Evolutionary conservation across 2,888 invertebrate species (phyloP).

Genomic region (Agrypnus murinus): DNA sequence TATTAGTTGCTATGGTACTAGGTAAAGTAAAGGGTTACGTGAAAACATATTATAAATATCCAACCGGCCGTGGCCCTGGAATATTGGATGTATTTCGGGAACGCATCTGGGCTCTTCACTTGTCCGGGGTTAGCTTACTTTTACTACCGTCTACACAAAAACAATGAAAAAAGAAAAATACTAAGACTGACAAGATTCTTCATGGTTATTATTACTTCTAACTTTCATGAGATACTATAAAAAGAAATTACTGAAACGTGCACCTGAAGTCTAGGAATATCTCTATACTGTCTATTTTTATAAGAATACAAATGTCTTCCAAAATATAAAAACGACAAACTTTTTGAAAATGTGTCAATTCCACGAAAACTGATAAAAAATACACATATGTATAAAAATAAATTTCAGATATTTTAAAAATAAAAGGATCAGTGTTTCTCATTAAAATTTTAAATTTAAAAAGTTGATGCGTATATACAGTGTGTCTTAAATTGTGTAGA

Average conservation of each 20-base stretch:
- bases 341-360: too few species aligned
- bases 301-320: too few species aligned
- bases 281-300: neutral
- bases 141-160: slow-evolving; percentile 32
- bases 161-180: slow-evolving; percentile 31
- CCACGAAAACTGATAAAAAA: too few species aligned
- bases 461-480: too few species aligned
- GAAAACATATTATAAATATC: slow-evolving; percentile 58
- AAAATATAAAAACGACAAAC: too few species aligned
- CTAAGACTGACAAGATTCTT: neutral
- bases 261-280: neutral
- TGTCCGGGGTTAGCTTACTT: slow-evolving; percentile 49
- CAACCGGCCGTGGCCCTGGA: slow-evolving; percentile 64
- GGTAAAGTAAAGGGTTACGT: slow-evolving; percentile 52
- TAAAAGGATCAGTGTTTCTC: too few species aligned
- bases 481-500: too few species aligned
- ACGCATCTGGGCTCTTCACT: slow-evolving; percentile 57
- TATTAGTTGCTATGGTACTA: slow-evolving; percentile 52
- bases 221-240: neutral
- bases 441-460: too few species aligned
- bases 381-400: too few species aligned
- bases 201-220: neutral
- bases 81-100: slow-evolving; percentile 62
- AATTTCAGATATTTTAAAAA: too few species aligned
- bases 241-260: neutral